Conservation (phyloP, 2,797 vertebrate species). For the Centropyge bicolor region DNA sequence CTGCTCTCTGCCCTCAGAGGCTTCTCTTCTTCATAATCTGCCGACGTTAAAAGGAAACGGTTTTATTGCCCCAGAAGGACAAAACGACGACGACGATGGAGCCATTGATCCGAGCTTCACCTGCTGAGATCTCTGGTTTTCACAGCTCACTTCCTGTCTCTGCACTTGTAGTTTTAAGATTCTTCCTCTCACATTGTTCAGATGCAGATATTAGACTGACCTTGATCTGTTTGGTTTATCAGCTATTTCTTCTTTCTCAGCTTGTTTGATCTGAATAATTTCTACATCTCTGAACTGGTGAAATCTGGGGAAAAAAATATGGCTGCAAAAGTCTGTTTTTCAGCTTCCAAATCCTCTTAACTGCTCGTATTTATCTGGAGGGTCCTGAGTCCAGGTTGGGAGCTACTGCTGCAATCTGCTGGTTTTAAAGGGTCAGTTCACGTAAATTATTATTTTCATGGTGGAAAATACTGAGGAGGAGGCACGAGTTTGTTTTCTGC, state of each 20-base stretch:
- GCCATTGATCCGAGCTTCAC: slow-evolving; percentile 12
- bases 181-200: no score
- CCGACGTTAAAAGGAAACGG: slow-evolving; percentile 8
- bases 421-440: not conserved
- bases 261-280: not conserved
- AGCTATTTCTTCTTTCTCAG: not conserved
- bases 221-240: no score
- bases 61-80: not conserved
- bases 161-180: not conserved
- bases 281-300: not conserved
- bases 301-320: not conserved
- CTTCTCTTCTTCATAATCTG: slow-evolving; percentile 19
- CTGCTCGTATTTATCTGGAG: not conserved
- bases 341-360: not conserved
- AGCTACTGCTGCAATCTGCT: not conserved
- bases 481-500: no score
- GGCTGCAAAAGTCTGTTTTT: not conserved
- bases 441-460: no score
- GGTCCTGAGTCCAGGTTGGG: not conserved
- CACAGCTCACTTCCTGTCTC: no score
- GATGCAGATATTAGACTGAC: not conserved
- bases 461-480: not conserved
- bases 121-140: no score
- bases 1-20: slow-evolving; percentile 49
- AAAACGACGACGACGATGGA: slow-evolving; percentile 3